Percentiles rank a stretch among this genome's conserved stretches.
Evolutionary conservation across 2,113 vertebrate genomes (phyloP).

Genomic region (Glareola pratincola): DNA sequence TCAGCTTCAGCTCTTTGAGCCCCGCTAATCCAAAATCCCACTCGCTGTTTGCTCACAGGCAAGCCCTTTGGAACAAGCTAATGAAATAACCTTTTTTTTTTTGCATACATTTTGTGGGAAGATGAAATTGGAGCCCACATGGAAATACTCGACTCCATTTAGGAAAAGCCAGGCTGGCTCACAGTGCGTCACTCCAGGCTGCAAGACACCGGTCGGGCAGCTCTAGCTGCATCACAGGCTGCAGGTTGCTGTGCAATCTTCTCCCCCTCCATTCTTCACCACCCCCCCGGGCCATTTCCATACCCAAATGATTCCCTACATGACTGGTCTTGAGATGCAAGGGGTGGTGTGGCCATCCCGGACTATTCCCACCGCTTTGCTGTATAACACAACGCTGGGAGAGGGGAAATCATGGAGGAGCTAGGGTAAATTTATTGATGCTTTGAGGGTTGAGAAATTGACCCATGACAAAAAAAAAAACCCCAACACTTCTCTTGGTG

Average conservation of each 20-base stretch:
- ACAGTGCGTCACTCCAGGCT: accelerated
- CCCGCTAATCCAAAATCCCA: background rate
- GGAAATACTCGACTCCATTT: background rate
- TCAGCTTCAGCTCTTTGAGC: background rate
- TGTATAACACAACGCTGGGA: background rate
- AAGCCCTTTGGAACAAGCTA: background rate
- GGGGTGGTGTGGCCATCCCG: background rate
- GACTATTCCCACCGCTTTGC: background rate
- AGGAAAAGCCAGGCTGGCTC: background rate
- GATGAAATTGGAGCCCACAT: accelerated
- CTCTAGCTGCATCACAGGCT: accelerated
- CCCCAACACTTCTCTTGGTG: background rate
- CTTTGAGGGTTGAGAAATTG: background rate
- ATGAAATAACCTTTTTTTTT: background rate
- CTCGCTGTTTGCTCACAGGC: background rate
- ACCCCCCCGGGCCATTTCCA: background rate
- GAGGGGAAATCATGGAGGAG: background rate
- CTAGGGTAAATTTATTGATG: background rate
- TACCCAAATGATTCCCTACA: background rate
- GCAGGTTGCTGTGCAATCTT: background rate
- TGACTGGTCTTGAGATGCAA: background rate
- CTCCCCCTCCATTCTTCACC: background rate
- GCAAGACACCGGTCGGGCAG: accelerated
- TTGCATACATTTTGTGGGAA: background rate
- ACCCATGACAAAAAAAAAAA: background rate